phyloP scores from a whole-genome alignment of 2,113 vertebrate genomes.

The Mustela lutreola region DNA sequence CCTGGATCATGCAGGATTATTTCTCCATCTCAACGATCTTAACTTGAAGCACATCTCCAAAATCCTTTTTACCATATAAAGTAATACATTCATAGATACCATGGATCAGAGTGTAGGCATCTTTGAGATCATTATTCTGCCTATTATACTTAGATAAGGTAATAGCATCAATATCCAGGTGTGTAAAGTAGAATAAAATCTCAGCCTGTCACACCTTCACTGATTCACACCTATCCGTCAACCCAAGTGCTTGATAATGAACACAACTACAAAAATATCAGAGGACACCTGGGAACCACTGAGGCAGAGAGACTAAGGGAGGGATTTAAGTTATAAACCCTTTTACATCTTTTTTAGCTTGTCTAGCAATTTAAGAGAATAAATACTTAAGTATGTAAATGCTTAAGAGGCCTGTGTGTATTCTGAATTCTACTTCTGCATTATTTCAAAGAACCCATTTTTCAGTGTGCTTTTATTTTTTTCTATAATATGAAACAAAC shows the following conservation, averaged over 20 bases:
- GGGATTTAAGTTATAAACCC: not conserved
- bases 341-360: not conserved
- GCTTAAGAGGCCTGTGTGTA: not conserved
- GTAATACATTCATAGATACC: not conserved
- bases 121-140: not conserved
- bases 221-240: not conserved
- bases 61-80: not conserved
- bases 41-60: not conserved
- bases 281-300: not conserved
- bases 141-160: not conserved
- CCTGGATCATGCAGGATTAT: not conserved
- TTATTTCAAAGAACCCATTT: not conserved
- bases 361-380: not conserved
- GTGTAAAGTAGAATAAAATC: not conserved
- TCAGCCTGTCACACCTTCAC: not conserved
- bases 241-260: not conserved
- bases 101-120: not conserved
- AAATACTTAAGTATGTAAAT: not conserved
- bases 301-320: not conserved
- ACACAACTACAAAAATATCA: not conserved
- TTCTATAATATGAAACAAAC: not conserved
- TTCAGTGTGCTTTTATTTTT: not conserved
- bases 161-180: not conserved
- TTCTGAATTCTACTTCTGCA: constrained; percentile 22
- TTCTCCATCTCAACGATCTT: not conserved